These are phyloP conservation scores for Atta colombica DNA, from an alignment of 1,140 invertebrate species.

Conservation along the genomic window DNA sequence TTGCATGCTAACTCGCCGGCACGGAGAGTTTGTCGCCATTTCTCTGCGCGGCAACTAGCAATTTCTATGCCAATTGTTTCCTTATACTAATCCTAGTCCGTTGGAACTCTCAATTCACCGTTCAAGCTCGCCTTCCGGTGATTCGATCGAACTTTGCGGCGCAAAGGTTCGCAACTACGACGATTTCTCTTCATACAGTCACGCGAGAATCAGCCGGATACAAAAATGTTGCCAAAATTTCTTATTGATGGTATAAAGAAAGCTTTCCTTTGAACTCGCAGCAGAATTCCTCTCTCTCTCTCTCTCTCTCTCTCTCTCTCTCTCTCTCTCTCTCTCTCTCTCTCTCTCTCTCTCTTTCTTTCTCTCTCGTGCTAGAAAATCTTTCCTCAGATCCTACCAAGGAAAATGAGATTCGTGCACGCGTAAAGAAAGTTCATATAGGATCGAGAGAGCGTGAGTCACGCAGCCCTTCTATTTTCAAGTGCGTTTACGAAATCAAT, in stretches of 20 bases:
- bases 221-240: constrained; percentile 55
- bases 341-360: too few relatives aligned
- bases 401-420: not conserved
- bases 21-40: constrained; percentile 60
- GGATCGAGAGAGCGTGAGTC: constrained; percentile 55
- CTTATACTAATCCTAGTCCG: constrained; percentile 67
- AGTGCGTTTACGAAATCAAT: constrained; percentile 74
- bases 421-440: not conserved
- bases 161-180: not conserved
- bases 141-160: not conserved
- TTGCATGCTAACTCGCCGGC: constrained; percentile 72
- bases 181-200: constrained; percentile 5
- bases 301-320: too few relatives aligned
- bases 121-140: constrained; percentile 31
- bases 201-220: constrained; percentile 20
- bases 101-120: not conserved
- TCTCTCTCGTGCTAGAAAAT: not conserved
- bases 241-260: not conserved
- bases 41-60: constrained; percentile 67
- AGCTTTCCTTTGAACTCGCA: not conserved
- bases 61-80: constrained; percentile 81
- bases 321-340: too few relatives aligned
- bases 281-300: not conserved
- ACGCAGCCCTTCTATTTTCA: constrained; percentile 66
- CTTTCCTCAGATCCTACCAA: not conserved